Percentiles rank a stretch among this genome's conserved stretches.
Conservation (phyloP, 2,888 invertebrate genomes). For the Calameuta pallipes region DNA sequence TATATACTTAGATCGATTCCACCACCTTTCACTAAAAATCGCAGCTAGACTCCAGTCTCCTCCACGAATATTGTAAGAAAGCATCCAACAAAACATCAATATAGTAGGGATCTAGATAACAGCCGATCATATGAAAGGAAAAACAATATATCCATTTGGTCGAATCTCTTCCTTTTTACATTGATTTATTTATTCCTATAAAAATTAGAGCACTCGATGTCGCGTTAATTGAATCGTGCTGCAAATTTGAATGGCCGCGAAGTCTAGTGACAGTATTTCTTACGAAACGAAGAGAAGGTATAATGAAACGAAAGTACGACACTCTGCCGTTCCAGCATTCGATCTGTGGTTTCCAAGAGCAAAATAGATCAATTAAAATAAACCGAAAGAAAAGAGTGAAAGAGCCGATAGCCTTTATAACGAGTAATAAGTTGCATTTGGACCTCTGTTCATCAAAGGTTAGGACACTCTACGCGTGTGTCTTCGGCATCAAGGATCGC, state of each 20-base stretch:
- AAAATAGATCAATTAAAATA: background rate
- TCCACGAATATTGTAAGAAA: conserved; percentile 41
- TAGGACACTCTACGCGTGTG: background rate
- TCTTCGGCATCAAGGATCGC: background rate
- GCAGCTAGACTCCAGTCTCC: conserved; percentile 43
- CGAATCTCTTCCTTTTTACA: background rate
- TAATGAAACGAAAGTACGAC: background rate
- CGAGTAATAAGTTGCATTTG: background rate
- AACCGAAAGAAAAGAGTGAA: background rate
- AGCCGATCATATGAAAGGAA: background rate
- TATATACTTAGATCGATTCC: conserved; percentile 60
- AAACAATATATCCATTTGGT: background rate
- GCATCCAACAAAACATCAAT: conserved; percentile 13
- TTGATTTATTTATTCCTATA: background rate
- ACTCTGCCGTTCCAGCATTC: background rate
- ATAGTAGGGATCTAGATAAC: background rate
- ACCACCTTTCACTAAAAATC: conserved; percentile 59
- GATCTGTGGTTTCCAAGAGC: background rate
- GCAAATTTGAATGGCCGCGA: background rate
- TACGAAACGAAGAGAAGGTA: background rate
- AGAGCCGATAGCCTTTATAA: background rate
- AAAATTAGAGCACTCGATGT: background rate
- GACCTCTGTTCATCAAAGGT: background rate
- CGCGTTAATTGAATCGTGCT: background rate
- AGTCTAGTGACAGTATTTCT: background rate